Base-by-base conservation (phyloP, 2,113 vertebrate species). In the Castor canadensis region DNA sequence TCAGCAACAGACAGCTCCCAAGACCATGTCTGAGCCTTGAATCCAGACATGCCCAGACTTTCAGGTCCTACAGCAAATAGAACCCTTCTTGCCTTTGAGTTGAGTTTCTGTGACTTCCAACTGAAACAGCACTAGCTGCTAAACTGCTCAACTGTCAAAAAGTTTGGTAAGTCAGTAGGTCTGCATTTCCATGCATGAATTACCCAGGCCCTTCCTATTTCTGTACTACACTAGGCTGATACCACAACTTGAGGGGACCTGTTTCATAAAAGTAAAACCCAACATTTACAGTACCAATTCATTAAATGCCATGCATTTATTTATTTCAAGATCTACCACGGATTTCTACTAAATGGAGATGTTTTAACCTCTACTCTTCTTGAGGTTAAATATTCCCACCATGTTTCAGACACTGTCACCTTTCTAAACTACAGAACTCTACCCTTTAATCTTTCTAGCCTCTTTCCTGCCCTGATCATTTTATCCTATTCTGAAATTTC, bases 251-350 rank as follows among this genome's bases (percentile, higher is more conserved):
- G 12, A 77, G 19, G n/a, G n/a, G 28, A 60, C 58, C 10, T 60
- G 58, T 86, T 85, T 75, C 56, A 73, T 43, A 88, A 71, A 73
- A 62, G 54, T 66, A 84, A 94, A 85, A 69, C 3, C 32, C 71
- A 84, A 58, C 71, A 32, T 86, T 89, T 72, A 86, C 66, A 73
- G 38, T 22, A 94, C 49, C 92, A 96, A 95, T 60, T 82, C 24
- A 94, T 20, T 97, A 89, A 64, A 93, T 91, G 95, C 47, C 56
- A 90, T 12, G 20, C 17, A 80, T 64, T 91, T 84, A 89, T 87
- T 83, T 82, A 75, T 71, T 95, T 94, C n/a, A 94, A 88, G 54
- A 60, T 67, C 60, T 92, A 94, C 54, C 28, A 90, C 84, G 49
- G 9, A 35, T 24, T 20, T 20, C 56, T 76, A 66, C 45, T 82